Evolutionary conservation across 1,140 invertebrate genomes (phyloP), one percentile per base, ranked within the genome.

Genomic region (Cydia splendana): DNA sequence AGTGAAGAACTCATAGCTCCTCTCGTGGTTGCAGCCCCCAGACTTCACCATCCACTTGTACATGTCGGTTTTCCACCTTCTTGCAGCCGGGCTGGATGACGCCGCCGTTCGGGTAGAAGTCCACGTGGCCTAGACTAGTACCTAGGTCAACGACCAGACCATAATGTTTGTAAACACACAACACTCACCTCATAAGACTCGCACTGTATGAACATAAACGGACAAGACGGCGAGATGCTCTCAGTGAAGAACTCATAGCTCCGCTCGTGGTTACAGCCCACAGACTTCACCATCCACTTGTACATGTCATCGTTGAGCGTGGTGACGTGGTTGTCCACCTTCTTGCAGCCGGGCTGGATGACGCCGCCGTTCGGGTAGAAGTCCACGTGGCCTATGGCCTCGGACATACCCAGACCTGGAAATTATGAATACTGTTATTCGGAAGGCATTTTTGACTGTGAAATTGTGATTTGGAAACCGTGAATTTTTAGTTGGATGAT

Each of bases 81-180:
- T 95, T 95, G 85, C 98, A 98, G 0, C 98, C 98, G 0, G 98
- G 98, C 88, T 98, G 98, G 78, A 96, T 95, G 6, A 95, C 94
- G 0, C 98, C 98, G 0, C 97, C 97, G 83, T 98, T 98, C 0
- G 97, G 97, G 88, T 96, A 98, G 91, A 98, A 98, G 89, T 98
- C 98, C 1, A 98, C 95, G 85, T 98, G 97, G 0, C 97, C 97
- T 48, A 97, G n/a, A n/a, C n/a, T n/a, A n/a, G n/a, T n/a, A n/a
- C n/a, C n/a, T n/a, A n/a, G n/a, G 24, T 24, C 24, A 24, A 24
- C 24, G 2, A 24, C 24, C 24, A 24, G 24, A 24, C 24, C 24
- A 24, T 24, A 24, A 24, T 2, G 2, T 24, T 24, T 24, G 24
- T 24, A 24, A 24, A 24, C 24, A 24, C 2, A 24, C 24, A 42